Conservation (phyloP, 2,113 vertebrate genomes). For the Ia io region DNA sequence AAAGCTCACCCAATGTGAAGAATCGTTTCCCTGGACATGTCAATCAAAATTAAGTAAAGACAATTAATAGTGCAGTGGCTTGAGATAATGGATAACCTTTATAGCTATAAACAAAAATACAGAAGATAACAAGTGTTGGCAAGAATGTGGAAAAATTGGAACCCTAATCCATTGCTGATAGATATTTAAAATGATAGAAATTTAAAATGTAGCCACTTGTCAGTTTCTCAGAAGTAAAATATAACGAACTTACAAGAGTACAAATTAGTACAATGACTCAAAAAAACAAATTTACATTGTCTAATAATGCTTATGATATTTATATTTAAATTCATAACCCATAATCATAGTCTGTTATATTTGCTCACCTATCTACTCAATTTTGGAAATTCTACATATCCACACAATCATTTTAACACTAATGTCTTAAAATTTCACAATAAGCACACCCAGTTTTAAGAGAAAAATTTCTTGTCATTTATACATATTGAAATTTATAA, state of each 20-base stretch:
- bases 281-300: background rate
- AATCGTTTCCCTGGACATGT: rapidly evolving
- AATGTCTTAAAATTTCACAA: background rate
- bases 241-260: background rate
- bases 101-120: background rate
- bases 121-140: background rate
- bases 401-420: background rate
- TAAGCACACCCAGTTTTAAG: background rate
- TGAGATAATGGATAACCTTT: background rate
- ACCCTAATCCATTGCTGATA: background rate
- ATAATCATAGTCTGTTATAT: background rate
- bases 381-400: background rate
- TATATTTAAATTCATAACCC: background rate
- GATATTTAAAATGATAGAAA: background rate
- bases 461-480: background rate
- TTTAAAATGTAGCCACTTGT: background rate
- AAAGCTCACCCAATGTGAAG: background rate
- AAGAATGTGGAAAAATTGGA: background rate
- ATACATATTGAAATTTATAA: background rate
- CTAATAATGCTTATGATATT: background rate
- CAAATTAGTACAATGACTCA: background rate
- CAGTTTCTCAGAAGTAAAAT: background rate
- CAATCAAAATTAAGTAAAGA: background rate
- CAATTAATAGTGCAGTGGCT: background rate
- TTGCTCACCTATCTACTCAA: background rate